Evolutionary conservation across 2,888 invertebrate genomes (phyloP).

Genomic region (Lepidocyrtinus sp.): DNA sequence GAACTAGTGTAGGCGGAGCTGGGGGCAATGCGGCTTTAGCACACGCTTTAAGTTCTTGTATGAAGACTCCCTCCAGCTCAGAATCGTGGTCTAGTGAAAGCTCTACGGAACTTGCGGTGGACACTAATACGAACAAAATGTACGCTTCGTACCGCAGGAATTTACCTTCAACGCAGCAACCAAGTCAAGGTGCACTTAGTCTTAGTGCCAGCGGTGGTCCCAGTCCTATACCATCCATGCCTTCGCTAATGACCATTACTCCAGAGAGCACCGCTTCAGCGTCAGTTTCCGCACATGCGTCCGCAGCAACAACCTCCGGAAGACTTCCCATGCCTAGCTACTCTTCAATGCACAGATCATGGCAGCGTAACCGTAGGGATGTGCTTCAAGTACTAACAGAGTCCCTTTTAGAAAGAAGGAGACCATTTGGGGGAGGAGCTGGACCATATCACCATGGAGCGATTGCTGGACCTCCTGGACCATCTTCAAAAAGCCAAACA

Average conservation of each 20-base stretch:
- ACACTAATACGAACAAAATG: constrained; percentile 67
- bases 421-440: constrained; percentile 54
- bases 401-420: constrained; percentile 65
- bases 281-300: constrained; percentile 58
- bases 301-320: constrained; percentile 42
- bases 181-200: constrained; percentile 53
- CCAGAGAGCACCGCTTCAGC: constrained; percentile 64
- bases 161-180: constrained; percentile 33
- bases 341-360: constrained; percentile 67
- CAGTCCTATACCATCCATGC: constrained; percentile 69
- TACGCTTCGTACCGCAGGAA: constrained; percentile 60
- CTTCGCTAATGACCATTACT: constrained; percentile 68
- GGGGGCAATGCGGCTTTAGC: constrained; percentile 20
- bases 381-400: constrained; percentile 69
- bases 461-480: constrained; percentile 36
- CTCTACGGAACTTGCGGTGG: constrained; percentile 68
- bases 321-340: constrained; percentile 64
- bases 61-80: constrained; percentile 69
- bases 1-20: constrained; percentile 39
- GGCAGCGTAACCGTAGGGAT: constrained; percentile 69
- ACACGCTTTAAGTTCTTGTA: constrained; percentile 40
- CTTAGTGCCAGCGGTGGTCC: constrained; percentile 62
- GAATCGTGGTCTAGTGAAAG: constrained; percentile 70
- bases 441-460: constrained; percentile 7
- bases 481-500: constrained; percentile 46